These are phyloP conservation scores for Distichodus sexfasciatus DNA, from an alignment of 2,797 vertebrate genomes.

Conservation along the genomic window DNA sequence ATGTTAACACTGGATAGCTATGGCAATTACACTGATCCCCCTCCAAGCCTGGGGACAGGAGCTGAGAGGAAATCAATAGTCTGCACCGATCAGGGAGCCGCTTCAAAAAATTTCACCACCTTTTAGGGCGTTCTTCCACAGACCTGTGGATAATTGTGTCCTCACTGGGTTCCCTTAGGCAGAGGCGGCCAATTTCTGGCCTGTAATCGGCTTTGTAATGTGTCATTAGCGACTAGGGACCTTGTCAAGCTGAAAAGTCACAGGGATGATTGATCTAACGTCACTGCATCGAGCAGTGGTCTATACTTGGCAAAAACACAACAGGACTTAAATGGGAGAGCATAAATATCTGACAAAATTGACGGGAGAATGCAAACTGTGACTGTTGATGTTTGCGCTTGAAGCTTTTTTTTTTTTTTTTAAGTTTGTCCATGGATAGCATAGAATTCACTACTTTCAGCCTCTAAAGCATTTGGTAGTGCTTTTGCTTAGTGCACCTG, in stretches of 20 bases:
- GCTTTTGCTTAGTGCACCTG: constrained; percentile 31
- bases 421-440: constrained; percentile 7
- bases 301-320: neutral
- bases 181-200: constrained; percentile 7
- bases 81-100: constrained; percentile 2
- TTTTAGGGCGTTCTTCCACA: constrained; percentile 19
- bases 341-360: constrained; percentile 30
- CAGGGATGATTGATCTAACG: constrained; percentile 38
- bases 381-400: constrained; percentile 39
- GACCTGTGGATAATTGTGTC: constrained; percentile 35
- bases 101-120: constrained; percentile 32
- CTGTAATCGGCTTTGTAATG: constrained; percentile 36
- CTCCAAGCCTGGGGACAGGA: constrained; percentile 21
- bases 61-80: constrained; percentile 39
- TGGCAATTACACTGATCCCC: constrained; percentile 23
- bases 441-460: neutral
- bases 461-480: neutral
- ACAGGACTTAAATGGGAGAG: neutral
- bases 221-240: constrained; percentile 38
- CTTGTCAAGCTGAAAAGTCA: constrained; percentile 15
- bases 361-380: constrained; percentile 34
- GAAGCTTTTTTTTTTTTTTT: neutral
- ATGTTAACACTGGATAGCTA: constrained; percentile 13
- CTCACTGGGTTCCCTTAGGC: constrained; percentile 7
- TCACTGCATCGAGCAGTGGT: constrained; percentile 9